Percentiles rank a stretch among this genome's conserved stretches.
These are phyloP conservation scores for Chorisops tibialis DNA, from an alignment of 2,888 invertebrate genomes.

Conservation along the genomic window DNA sequence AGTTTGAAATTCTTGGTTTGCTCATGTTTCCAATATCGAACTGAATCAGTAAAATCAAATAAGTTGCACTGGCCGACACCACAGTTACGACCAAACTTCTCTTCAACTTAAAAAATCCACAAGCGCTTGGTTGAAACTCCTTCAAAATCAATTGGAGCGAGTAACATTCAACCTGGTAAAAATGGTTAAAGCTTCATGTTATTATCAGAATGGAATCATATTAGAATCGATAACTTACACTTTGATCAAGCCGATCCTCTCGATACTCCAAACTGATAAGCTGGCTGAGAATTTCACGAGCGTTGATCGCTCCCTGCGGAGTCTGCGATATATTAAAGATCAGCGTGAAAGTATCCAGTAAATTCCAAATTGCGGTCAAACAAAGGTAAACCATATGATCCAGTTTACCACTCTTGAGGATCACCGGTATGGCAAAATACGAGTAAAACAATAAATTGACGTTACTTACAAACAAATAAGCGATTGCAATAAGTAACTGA, in stretches of 20 bases:
- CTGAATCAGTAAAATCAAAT: constrained; percentile 11
- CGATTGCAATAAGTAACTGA: background rate
- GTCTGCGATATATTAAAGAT: no score
- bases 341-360: background rate
- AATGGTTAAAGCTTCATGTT: background rate
- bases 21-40: no score
- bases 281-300: no score
- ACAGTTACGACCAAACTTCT: no score
- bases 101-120: constrained; percentile 3
- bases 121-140: constrained; percentile 1
- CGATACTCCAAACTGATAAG: no score
- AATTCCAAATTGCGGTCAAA: background rate
- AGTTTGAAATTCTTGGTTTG: no score
- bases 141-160: constrained; percentile 13
- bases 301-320: no score
- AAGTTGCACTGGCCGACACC: constrained; percentile 12
- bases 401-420: background rate
- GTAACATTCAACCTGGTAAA: constrained; percentile 4
- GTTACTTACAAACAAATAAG: background rate
- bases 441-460: background rate
- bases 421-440: no score
- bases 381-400: background rate
- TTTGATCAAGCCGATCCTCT: no score
- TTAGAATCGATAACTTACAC: background rate
- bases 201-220: background rate